A percentile compares a stretch with the other conserved stretches of the same genome.
phyloP scores from a whole-genome alignment of 2,797 vertebrate species.

The Oreochromis grahami region DNA sequence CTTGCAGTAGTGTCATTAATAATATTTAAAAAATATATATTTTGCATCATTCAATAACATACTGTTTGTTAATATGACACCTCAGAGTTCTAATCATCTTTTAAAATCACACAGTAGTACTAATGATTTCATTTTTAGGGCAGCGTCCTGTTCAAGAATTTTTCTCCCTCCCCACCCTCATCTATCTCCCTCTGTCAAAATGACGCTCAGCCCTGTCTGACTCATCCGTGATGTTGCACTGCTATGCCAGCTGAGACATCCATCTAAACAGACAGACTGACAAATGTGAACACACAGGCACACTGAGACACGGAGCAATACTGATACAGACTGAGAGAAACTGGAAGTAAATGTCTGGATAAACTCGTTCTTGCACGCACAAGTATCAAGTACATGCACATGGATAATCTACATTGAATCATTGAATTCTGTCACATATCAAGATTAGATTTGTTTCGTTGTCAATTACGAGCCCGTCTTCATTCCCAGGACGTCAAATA shows the following conservation, averaged over 20 bases:
- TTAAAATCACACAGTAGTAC: not conserved
- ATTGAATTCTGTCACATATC: not conserved
- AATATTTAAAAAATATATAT: not conserved
- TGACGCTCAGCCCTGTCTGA: slow-evolving; percentile 40
- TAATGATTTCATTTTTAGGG: slow-evolving; percentile 5
- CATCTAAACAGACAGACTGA: slow-evolving; percentile 48
- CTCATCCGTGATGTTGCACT: slow-evolving; percentile 51
- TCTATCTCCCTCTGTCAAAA: slow-evolving; percentile 28
- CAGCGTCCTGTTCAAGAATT: slow-evolving; percentile 6
- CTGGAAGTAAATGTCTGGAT: not conserved
- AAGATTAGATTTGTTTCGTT: not conserved
- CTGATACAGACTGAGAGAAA: not conserved
- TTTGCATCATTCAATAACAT: not conserved
- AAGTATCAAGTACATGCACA: not conserved
- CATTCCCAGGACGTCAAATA: not conserved
- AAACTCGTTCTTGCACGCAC: not conserved
- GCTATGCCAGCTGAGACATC: slow-evolving; percentile 56
- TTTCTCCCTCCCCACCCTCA: not conserved
- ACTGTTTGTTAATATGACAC: not conserved
- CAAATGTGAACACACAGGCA: slow-evolving; percentile 23
- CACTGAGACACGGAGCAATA: not conserved
- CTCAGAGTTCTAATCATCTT: not conserved
- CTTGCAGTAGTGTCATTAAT: not conserved
- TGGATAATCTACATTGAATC: not conserved
- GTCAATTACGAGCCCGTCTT: not conserved